phyloP scores from a whole-genome alignment of 2,113 vertebrate species.

The Pimephales promelas region DNA sequence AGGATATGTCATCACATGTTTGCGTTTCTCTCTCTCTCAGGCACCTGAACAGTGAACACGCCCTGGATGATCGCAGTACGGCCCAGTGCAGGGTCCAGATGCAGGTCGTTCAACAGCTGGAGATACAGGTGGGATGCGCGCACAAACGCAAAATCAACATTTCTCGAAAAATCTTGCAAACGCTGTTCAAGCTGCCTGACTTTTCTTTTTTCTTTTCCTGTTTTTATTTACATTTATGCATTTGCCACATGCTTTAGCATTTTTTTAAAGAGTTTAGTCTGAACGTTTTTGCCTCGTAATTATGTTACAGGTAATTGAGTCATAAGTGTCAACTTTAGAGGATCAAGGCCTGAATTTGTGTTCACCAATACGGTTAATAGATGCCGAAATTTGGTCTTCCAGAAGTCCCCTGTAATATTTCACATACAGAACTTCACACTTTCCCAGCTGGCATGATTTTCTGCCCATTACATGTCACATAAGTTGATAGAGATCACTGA shows the following conservation, averaged over 20 bases:
- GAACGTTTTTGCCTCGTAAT: background rate
- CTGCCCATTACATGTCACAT: slow-evolving; percentile 53
- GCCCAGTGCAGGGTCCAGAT: slow-evolving; percentile 99
- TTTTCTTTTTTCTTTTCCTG: no score
- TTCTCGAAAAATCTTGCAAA: slow-evolving; percentile 24
- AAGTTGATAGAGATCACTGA: slow-evolving; percentile 77
- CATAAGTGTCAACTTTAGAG: background rate
- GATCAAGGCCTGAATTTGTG: background rate
- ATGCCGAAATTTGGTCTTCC: slow-evolving; percentile 14
- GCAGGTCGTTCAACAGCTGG: slow-evolving; percentile 99
- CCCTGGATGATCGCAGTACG: slow-evolving; percentile 97
- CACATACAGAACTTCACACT: slow-evolving; percentile 41
- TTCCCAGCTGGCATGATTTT: slow-evolving; percentile 52
- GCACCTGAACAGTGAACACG: slow-evolving; percentile 98
- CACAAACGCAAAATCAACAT: slow-evolving; percentile 21
- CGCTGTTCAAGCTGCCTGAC: background rate
- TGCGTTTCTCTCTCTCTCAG: slow-evolving; percentile 47
- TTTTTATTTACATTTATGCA: slow-evolving; percentile 19
- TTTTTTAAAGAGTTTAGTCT: no score
- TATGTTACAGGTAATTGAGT: background rate
- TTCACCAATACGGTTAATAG: background rate
- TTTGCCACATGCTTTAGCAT: background rate
- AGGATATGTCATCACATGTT: slow-evolving; percentile 39
- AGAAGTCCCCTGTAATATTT: slow-evolving; percentile 42
- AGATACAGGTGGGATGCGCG: slow-evolving; percentile 88